Evolutionary conservation across 2,113 vertebrate species (phyloP).

Genomic region (Lutjanus erythropterus): DNA sequence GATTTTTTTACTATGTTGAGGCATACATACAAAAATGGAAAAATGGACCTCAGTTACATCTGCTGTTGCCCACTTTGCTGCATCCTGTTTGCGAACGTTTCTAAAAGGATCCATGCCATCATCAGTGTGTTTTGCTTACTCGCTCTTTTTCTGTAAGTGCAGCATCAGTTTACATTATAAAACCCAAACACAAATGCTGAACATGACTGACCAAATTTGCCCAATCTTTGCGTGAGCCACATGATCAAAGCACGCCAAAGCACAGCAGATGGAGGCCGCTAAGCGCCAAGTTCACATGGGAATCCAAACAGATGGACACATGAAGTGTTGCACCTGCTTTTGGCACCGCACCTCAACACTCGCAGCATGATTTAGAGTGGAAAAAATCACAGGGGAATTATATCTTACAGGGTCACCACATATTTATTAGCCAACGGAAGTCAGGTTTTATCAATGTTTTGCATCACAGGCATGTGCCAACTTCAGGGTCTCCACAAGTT

Average conservation of each 20-base stretch:
- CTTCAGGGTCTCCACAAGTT: neutral
- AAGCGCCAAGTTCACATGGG: conserved; percentile 56
- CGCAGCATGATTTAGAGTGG: conserved; percentile 38
- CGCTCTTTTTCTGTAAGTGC: neutral
- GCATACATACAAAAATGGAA: neutral
- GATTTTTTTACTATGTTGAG: neutral
- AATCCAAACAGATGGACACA: conserved; percentile 75
- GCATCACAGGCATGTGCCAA: neutral
- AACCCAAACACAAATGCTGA: neutral
- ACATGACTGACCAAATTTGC: neutral
- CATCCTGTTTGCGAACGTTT: neutral
- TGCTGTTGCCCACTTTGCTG: neutral
- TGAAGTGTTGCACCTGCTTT: conserved; percentile 67
- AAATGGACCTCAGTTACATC: neutral
- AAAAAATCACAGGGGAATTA: conserved; percentile 36
- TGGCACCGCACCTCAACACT: conserved; percentile 34
- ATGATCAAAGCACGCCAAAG: conserved; percentile 28
- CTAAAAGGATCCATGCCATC: neutral
- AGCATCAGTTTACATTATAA: conserved; percentile 5
- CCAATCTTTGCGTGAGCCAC: conserved; percentile 9
- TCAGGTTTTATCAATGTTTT: conserved; percentile 26
- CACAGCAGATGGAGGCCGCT: conserved; percentile 65
- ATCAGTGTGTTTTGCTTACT: neutral
- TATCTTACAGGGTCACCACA: conserved; percentile 3
- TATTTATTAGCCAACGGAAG: conserved; percentile 24